phyloP scores from a whole-genome alignment of 2,888 invertebrate genomes.

The Ramazzottius varieornatus region DNA sequence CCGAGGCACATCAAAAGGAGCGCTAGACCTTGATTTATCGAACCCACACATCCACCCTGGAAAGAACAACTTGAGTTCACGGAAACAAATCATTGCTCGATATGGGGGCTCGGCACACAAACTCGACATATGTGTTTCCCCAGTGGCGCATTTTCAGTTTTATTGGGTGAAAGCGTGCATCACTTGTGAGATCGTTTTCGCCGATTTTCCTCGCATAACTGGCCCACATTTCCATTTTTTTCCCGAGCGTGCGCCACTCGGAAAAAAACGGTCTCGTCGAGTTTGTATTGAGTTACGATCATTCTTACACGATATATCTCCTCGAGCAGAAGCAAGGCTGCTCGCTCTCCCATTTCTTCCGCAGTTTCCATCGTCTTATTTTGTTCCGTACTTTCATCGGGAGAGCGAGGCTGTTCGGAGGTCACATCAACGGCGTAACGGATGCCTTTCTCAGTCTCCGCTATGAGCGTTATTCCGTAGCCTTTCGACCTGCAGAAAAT shows the following conservation, averaged over 20 bases:
- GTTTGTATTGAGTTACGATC: too few species aligned
- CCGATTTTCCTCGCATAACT: too few species aligned
- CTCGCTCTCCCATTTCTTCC: conserved; percentile 63
- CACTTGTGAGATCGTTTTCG: too few species aligned
- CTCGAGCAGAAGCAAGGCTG: conserved; percentile 52
- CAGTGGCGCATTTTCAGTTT: not conserved
- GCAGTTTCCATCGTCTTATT: conserved; percentile 40
- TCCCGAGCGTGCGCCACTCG: too few species aligned
- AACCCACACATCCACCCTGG: conserved; percentile 63
- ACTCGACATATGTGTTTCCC: too few species aligned
- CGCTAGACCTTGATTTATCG: conserved; percentile 55
- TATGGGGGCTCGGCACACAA: too few species aligned
- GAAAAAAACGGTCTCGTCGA: too few species aligned
- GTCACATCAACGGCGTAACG: conserved; percentile 24
- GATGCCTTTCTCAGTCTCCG: conserved; percentile 59
- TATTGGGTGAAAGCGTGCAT: too few species aligned
- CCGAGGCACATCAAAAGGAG: conserved; percentile 78
- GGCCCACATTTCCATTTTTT: too few species aligned
- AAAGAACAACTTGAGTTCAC: too few species aligned
- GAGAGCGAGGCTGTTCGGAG: too few species aligned
- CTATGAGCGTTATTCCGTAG: conserved; percentile 62
- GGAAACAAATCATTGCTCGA: too few species aligned
- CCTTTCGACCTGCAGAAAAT: conserved; percentile 27
- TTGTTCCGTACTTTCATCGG: conserved; percentile 15
- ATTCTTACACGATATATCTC: conserved; percentile 40